Evolutionary conservation across 2,797 vertebrate species (phyloP).

Genomic region (Megaceryle alcyon): DNA sequence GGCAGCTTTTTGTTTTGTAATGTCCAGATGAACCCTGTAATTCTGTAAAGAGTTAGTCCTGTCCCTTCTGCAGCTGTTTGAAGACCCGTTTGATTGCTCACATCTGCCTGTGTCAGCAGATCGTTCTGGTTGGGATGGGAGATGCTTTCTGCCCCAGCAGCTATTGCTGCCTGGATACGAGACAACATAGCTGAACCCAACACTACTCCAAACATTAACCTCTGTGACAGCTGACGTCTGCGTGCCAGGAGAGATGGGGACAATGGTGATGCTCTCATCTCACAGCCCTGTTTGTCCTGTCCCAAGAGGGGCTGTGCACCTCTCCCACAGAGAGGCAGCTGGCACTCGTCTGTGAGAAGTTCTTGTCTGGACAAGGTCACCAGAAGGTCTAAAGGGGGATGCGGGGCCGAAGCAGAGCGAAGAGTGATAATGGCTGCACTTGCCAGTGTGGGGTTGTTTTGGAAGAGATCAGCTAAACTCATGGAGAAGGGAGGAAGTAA

Average conservation of each 20-base stretch:
- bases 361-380: not conserved
- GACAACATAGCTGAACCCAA: not conserved
- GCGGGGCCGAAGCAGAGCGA: not conserved
- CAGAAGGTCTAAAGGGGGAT: not conserved
- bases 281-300: rapidly evolving
- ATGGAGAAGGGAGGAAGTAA: not conserved
- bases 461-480: not conserved
- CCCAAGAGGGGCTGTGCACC: not conserved
- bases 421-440: not conserved
- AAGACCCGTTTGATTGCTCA: not conserved
- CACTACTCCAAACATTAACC: not conserved
- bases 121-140: not conserved
- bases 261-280: rapidly evolving
- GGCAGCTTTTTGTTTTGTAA: not conserved
- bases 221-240: not conserved
- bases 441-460: rapidly evolving
- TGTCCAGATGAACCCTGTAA: not conserved
- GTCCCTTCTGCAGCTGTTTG: not conserved
- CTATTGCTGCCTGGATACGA: not conserved
- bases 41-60: not conserved
- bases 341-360: rapidly evolving
- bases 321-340: not conserved
- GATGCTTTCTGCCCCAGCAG: not conserved
- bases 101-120: not conserved
- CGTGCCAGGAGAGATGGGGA: rapidly evolving